Evolutionary conservation across 2,113 vertebrate species (phyloP).

Genomic region (Fregata magnificens): DNA sequence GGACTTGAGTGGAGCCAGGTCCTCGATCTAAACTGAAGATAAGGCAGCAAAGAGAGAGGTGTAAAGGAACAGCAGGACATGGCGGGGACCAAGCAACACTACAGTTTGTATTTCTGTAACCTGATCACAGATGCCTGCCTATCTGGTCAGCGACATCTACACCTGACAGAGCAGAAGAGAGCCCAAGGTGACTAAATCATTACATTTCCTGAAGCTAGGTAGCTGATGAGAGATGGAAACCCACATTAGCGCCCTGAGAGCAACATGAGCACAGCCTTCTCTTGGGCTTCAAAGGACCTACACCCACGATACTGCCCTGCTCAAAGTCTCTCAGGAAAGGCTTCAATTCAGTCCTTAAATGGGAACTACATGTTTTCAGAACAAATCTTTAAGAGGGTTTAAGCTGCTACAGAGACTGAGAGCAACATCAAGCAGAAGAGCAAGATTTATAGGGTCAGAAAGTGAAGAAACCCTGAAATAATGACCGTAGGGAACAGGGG

Average conservation of each 20-base stretch:
- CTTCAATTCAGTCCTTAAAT: background rate
- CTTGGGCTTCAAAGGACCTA: background rate
- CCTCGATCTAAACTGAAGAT: background rate
- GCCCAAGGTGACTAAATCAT: background rate
- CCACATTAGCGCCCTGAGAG: background rate
- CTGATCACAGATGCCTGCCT: background rate
- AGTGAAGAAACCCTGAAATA: background rate
- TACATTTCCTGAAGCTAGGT: background rate
- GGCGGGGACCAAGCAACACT: background rate
- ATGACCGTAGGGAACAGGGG: accelerated
- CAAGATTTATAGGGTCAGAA: background rate
- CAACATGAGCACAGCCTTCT: background rate
- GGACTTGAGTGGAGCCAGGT: background rate
- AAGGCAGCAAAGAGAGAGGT: background rate
- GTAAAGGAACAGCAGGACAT: background rate
- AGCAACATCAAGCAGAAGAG: background rate
- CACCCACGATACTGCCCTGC: background rate
- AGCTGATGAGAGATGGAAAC: background rate
- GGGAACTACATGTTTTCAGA: background rate
- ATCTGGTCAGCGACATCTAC: background rate
- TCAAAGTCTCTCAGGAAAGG: background rate
- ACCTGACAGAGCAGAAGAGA: background rate
- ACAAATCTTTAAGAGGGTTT: background rate
- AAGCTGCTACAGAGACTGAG: background rate
- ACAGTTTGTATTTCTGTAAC: background rate